These are phyloP conservation scores for Dioctria linearis DNA, from an alignment of 2,888 invertebrate genomes.

Conservation along the genomic window DNA sequence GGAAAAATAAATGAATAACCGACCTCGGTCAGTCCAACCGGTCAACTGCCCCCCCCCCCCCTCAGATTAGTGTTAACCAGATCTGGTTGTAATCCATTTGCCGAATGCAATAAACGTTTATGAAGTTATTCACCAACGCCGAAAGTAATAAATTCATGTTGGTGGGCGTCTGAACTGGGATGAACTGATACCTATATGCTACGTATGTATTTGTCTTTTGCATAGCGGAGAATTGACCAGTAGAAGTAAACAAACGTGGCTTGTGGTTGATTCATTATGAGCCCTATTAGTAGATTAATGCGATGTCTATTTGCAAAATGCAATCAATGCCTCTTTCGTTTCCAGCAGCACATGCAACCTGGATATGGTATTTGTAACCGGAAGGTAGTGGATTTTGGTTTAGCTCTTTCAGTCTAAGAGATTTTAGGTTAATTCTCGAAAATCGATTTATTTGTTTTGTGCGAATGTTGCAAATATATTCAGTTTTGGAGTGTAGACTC, in stretches of 20 bases:
- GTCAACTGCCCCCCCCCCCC: neutral
- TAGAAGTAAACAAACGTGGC: slow-evolving; percentile 46
- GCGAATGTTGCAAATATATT: neutral
- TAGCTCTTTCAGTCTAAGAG: slow-evolving; percentile 6
- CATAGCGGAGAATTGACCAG: slow-evolving; percentile 14
- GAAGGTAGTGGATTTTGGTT: neutral
- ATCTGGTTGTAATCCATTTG: slow-evolving; percentile 47
- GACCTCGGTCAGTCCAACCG: neutral
- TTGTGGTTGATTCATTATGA: slow-evolving; percentile 54
- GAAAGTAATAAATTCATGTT: slow-evolving; percentile 50
- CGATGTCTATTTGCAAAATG: slow-evolving; percentile 41
- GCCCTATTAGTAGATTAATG: slow-evolving; percentile 53
- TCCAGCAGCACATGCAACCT: neutral
- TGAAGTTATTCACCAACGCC: slow-evolving; percentile 46
- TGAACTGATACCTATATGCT: neutral
- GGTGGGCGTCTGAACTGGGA: slow-evolving; percentile 26
- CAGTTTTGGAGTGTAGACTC: neutral
- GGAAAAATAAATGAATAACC: slow-evolving; percentile 31
- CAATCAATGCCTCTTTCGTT: slow-evolving; percentile 43
- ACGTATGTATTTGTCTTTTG: neutral
- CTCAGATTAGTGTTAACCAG: slow-evolving; percentile 48
- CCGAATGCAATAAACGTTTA: slow-evolving; percentile 52
- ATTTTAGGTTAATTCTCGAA: neutral
- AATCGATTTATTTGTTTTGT: neutral
- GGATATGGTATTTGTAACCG: neutral